Base-by-base conservation (phyloP, 2,888 invertebrate species). In the Nasonia oneida region DNA sequence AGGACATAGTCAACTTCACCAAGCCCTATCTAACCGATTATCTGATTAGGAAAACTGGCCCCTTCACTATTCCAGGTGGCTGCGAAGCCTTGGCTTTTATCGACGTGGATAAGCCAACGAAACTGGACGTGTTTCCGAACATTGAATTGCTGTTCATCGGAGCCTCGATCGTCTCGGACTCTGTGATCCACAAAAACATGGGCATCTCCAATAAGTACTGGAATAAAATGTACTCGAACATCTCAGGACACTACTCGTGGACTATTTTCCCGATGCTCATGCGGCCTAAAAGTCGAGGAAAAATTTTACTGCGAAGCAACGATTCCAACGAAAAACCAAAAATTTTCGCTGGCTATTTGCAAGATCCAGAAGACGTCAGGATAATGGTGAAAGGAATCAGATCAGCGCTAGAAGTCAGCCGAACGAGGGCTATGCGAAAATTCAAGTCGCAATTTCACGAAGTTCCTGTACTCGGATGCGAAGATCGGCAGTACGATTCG, bases 61-160 rank as follows among this genome's bases (percentile, higher is more conserved):
- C 95, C 0, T 89, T 95, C n/a, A 95, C 96, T 0, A 91, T 95
- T 3, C 95, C 96, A 0, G 96, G 96, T 8, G 96, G 95, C 0
- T 95, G 96, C 84, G 96, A 96, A 92, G 96, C 95, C 0, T 90
- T 96, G 1, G 94, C 95, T 0, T 96, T 96, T 89, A 92, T 96
- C 90, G 95, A 96, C 88, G 93, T 95, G n/a, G 94, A 95, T 86
- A 94, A 95, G 86, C 95, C 95, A 85, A 94, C 94, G 8, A 94
- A 94, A 86, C 90, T 93, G 0, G 95, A 95, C 42, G 94, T 95
- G 85, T 94, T 94, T 89, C 96, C 97, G 0, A 97, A 97, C 90
- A 94, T 97, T 80, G 96, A 97, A 91, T 91, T 97, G n/a, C 95
- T 97, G 84, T 95, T 96, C 89, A 93, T 96, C 0, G 95, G 95